These are phyloP conservation scores for Heliconius charithonia DNA, from an alignment of 2,888 invertebrate genomes.

Conservation along the genomic window DNA sequence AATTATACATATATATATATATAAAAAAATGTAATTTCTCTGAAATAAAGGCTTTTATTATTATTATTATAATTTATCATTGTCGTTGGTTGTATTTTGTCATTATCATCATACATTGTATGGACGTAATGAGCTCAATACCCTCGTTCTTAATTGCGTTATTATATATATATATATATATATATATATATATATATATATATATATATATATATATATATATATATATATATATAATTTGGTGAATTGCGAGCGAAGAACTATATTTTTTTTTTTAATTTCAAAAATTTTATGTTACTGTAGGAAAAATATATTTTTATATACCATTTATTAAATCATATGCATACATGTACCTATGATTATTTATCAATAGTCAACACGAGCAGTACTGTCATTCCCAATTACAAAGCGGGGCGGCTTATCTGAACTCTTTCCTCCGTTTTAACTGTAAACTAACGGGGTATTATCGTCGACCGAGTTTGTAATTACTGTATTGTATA, in stretches of 20 bases:
- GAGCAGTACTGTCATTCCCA: conserved; percentile 24
- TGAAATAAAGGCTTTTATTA: no score
- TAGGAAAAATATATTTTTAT: no score
- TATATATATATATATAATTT: no score
- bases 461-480: conserved; percentile 36
- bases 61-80: neutral
- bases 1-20: no score
- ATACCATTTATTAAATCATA: no score
- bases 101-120: neutral
- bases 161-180: no score
- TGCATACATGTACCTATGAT: neutral
- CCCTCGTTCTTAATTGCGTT: neutral
- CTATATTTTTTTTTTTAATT: no score
- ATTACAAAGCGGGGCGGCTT: conserved; percentile 34
- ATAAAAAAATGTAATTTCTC: no score
- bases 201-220: no score
- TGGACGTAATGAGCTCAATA: neutral
- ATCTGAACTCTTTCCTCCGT: conserved; percentile 38
- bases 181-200: no score
- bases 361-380: conserved; percentile 10
- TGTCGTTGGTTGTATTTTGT: neutral
- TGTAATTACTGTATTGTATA: conserved; percentile 12
- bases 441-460: conserved; percentile 38
- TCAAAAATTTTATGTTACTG: no score
- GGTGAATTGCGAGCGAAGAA: no score